Base-by-base conservation (phyloP, 1,140 invertebrate genomes). In the Pogonomyrmex californicus region DNA sequence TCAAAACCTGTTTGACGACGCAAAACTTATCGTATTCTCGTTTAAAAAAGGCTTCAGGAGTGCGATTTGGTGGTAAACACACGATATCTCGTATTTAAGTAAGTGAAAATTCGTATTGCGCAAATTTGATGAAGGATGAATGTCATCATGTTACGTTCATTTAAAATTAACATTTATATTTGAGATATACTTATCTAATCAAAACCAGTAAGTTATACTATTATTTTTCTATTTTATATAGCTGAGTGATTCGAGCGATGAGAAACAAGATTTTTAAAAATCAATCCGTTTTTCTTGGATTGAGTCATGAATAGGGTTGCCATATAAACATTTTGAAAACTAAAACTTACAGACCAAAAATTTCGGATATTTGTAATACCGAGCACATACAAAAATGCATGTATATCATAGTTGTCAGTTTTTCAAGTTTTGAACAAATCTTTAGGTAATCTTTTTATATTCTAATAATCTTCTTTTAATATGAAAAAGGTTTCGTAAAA, bases 1-100 rank as follows among this genome's bases (percentile, higher is more conserved):
- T 81, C 81, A 7, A 93, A 95, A 95, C 94, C 91, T 91, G 94
- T 95, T 95, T 94, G 92, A 93, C 92, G 87, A 92, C 91, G 76
- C 58, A 91, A 89, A 91, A 90, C 87, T 93, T 56, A 60, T 38
- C 81, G 66, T 79, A 83, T 85, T 85, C 88, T 89, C 86, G 86
- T 92, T 86, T 88, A 90, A 83, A 83, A 92, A 91, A 90, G 87
- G 87, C 85, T 86, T 51, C 44, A 87, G 60, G 90, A 12, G 58
- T 23, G n/a, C n/a, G 17, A 56, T 12, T 66, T 38, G 9, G 5
- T 30, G 38, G 17, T 38, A 62, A 49, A 62, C 49, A 10, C 44
- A 30, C n/a, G 23, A 58, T 30, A 1, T 66, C n/a, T 66, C 17
- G 63, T n/a, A 44, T 2, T 10, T 17, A 12, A 30, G 23, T 33